Conservation (phyloP, 2,888 invertebrate genomes). For the Drosophila birchii region DNA sequence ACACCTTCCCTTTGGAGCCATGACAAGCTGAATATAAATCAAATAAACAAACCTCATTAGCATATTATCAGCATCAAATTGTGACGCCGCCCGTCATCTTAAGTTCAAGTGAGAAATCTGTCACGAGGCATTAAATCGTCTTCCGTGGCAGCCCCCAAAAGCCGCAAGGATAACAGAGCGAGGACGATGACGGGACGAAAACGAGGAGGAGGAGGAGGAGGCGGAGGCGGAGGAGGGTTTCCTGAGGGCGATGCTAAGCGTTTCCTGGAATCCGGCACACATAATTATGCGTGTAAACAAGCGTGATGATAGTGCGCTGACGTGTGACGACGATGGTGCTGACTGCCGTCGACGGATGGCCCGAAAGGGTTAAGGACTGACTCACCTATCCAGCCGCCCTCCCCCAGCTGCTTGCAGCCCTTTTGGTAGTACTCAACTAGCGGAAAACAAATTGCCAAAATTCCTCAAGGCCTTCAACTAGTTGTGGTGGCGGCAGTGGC, state of each 20-base stretch:
- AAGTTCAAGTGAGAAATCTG: constrained; percentile 74
- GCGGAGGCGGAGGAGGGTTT: not conserved
- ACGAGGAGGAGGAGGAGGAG: not conserved
- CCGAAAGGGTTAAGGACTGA: constrained; percentile 57
- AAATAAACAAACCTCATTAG: constrained; percentile 80
- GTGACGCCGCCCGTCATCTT: constrained; percentile 72
- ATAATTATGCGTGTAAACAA: constrained; percentile 81
- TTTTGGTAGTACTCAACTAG: constrained; percentile 63
- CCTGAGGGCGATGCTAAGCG: constrained; percentile 27
- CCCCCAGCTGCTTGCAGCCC: constrained; percentile 20
- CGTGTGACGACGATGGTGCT: constrained; percentile 63
- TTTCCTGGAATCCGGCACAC: constrained; percentile 65
- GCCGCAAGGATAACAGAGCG: constrained; percentile 49
- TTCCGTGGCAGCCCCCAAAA: constrained; percentile 53
- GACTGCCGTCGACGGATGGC: constrained; percentile 40
- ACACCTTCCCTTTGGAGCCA: constrained; percentile 26
- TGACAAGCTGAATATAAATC: constrained; percentile 66
- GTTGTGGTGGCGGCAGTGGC: constrained; percentile 31
- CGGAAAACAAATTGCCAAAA: constrained; percentile 73
- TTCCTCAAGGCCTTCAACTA: constrained; percentile 43
- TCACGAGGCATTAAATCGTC: constrained; percentile 73
- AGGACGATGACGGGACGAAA: constrained; percentile 5
- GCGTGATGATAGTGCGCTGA: constrained; percentile 78
- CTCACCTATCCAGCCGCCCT: constrained; percentile 15
- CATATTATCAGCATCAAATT: constrained; percentile 79